These are phyloP conservation scores for Drosophila nigrodunni DNA, from an alignment of 1,140 invertebrate species.

Conservation along the genomic window DNA sequence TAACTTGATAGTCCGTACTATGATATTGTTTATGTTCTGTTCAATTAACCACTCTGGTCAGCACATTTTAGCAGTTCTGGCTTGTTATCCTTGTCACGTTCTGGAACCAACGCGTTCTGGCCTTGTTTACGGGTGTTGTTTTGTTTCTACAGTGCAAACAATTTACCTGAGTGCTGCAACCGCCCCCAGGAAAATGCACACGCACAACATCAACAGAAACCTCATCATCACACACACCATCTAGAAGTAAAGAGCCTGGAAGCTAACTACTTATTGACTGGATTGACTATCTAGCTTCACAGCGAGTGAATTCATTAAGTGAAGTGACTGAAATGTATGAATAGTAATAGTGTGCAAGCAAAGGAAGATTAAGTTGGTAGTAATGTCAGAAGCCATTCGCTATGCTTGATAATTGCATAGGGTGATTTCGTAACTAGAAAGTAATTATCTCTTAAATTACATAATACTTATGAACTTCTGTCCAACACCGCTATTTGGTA, in stretches of 20 bases:
- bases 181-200: slow-evolving; percentile 49
- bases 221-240: slow-evolving; percentile 9
- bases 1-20: background rate
- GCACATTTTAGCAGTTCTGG: slow-evolving; percentile 17
- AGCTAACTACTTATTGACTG: slow-evolving; percentile 21
- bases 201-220: slow-evolving; percentile 16
- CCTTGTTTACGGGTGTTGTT: slow-evolving; percentile 46
- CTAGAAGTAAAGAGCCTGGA: background rate
- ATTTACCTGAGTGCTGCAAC: slow-evolving; percentile 60
- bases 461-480: too few species aligned
- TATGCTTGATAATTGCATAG: too few species aligned
- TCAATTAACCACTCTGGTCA: slow-evolving; percentile 42
- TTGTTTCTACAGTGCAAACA: slow-evolving; percentile 41
- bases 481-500: too few species aligned
- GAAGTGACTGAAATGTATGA: too few species aligned
- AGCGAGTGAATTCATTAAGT: background rate
- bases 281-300: slow-evolving; percentile 21
- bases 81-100: slow-evolving; percentile 64
- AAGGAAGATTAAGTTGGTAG: too few species aligned
- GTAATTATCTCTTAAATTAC: too few species aligned
- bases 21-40: slow-evolving; percentile 39
- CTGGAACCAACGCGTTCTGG: slow-evolving; percentile 40
- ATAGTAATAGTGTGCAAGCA: too few species aligned
- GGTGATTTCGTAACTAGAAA: too few species aligned
- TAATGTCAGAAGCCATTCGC: too few species aligned